Conservation (phyloP, 2,113 vertebrate species). For the Tretioscincus oriximinensis region DNA sequence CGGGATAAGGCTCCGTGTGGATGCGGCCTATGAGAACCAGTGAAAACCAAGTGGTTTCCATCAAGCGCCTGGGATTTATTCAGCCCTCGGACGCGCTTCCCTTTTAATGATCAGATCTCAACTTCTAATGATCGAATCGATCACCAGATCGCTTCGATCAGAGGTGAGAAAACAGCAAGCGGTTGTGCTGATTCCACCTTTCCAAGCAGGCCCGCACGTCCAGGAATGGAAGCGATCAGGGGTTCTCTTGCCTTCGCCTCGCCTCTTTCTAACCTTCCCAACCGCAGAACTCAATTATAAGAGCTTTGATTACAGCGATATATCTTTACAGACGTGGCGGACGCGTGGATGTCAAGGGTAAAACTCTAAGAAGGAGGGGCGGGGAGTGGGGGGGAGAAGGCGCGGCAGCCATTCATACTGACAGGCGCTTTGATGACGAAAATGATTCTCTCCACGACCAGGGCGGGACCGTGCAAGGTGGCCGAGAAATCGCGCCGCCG, state of each 20-base stretch:
- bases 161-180: background rate
- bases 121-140: background rate
- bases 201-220: background rate
- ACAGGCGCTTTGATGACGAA: conserved; percentile 60
- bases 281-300: conserved; percentile 39
- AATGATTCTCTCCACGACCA: conserved; percentile 55
- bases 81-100: background rate
- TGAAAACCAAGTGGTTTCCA: background rate
- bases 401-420: conserved; percentile 61
- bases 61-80: background rate
- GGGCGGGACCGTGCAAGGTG: background rate
- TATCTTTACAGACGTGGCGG: conserved; percentile 37
- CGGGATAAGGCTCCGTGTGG: no score
- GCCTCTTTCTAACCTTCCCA: conserved; percentile 10
- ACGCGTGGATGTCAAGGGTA: conserved; percentile 58
- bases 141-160: background rate
- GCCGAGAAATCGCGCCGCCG: conserved; percentile 53
- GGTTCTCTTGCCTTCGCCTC: background rate
- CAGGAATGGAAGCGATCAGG: background rate
- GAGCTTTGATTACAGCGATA: conserved; percentile 48
- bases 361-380: conserved; percentile 48
- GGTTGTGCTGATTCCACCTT: background rate
- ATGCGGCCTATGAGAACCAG: background rate
- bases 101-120: conserved; percentile 1
- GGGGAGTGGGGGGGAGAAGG: no score